Evolutionary conservation across 2,888 invertebrate genomes (phyloP), one percentile per base, ranked within the genome.

Genomic region (Cantharis nigra): DNA sequence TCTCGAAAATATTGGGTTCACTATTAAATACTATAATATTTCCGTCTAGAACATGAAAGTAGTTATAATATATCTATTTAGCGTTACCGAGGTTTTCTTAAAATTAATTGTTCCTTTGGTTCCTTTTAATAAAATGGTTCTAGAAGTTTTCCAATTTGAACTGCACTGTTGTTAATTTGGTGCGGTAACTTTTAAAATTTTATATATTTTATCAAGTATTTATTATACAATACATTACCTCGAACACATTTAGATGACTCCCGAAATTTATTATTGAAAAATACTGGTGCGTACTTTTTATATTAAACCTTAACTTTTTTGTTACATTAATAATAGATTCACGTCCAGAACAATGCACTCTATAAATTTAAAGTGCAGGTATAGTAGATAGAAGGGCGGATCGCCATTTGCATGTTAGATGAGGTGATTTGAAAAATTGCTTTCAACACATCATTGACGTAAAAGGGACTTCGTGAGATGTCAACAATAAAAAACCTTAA

Each of bases 401-500:
- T 80, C 80, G 80, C 80, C 81, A 81, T 81, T 81, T 81, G 81
- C 80, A 81, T 81, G 81, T 81, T 81, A 81, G 81, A 81, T 81
- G 81, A 81, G 80, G 72, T 75, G 72, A 75, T 70, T 75, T 80
- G 79, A 79, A 76, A 78, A 80, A 80, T 81, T 77, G 79, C 80
- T 81, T 81, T 81, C 80, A 81, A 80, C 81, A 78, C 81, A 80
- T 81, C 80, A 81, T 78, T 79, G 72, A 33, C 71, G 71, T 26
- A 20, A 26, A 23, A 67, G 65, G 26, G 26, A 67, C 26, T 67
- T 64, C 20, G 49, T 67, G 65, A 26, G 65, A 67, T 67, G 65
- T 67, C 65, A 67, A 67, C 65, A 67, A 67, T 23, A 67, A 64
- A 67, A 67, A 67, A 67, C 49, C n/a, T n/a, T 49, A 49, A 67